These are phyloP conservation scores for Centruroides vittatus DNA, from an alignment of 1,140 invertebrate species.

Conservation along the genomic window DNA sequence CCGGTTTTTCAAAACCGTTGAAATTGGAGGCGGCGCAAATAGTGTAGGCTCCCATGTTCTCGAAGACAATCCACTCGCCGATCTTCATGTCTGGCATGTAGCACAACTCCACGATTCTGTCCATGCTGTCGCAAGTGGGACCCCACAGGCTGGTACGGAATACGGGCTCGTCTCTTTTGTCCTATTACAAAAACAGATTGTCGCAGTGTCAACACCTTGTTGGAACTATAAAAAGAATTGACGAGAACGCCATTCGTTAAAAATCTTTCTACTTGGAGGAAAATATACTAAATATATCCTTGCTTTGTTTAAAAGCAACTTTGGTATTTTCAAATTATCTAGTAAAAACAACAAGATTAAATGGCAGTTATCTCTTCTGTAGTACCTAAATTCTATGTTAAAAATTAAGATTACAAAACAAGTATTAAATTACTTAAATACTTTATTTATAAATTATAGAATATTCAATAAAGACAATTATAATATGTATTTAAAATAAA, in stretches of 20 bases:
- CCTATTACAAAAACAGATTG: neutral
- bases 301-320: neutral
- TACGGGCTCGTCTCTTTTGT: neutral
- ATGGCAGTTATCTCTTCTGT: too few relatives aligned
- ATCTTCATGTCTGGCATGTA: slow-evolving; percentile 30
- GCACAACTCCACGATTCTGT: slow-evolving; percentile 24
- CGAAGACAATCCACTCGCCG: slow-evolving; percentile 35
- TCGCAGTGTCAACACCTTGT: too few relatives aligned
- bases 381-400: too few relatives aligned
- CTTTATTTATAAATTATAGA: too few relatives aligned
- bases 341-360: neutral
- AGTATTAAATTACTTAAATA: too few relatives aligned
- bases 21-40: slow-evolving; percentile 34
- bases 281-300: neutral
- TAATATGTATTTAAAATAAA: too few relatives aligned
- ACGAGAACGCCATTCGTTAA: neutral
- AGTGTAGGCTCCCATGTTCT: slow-evolving; percentile 41
- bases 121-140: slow-evolving; percentile 37
- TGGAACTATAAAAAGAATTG: too few relatives aligned
- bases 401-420: too few relatives aligned
- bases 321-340: neutral
- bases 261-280: neutral
- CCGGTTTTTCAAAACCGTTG: slow-evolving; percentile 36
- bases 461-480: too few relatives aligned
- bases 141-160: slow-evolving; percentile 29